These are phyloP conservation scores for Drosophila jambulina DNA, from an alignment of 1,140 invertebrate species.

Conservation along the genomic window DNA sequence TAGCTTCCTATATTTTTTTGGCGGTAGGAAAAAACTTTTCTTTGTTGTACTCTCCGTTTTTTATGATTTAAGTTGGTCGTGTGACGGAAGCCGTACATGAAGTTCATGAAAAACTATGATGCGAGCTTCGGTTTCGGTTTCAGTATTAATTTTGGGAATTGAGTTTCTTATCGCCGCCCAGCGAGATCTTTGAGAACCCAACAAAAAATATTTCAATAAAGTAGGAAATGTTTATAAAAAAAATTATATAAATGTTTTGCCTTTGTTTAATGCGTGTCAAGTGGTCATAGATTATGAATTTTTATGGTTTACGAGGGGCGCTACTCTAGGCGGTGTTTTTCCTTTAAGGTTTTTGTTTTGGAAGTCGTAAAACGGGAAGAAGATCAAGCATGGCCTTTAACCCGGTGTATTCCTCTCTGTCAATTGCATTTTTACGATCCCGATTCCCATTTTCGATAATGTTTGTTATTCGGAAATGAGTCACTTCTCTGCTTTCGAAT, in stretches of 20 bases:
- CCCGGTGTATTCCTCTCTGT: conserved; percentile 20
- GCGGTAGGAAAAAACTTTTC: conserved; percentile 63
- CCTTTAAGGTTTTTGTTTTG: conserved; percentile 37
- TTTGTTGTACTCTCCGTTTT: conserved; percentile 27
- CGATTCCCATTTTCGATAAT: conserved; percentile 29
- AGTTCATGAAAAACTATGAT: conserved; percentile 23
- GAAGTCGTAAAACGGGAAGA: conserved; percentile 36
- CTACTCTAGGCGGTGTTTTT: conserved; percentile 48
- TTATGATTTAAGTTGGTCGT: conserved; percentile 57
- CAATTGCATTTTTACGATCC: conserved; percentile 75
- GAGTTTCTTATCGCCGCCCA: conserved; percentile 48
- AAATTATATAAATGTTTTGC: conserved; percentile 30
- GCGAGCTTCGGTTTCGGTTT: conserved; percentile 40
- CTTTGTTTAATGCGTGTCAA: conserved; percentile 79
- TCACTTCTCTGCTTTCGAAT: conserved; percentile 39
- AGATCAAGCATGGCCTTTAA: conserved; percentile 14
- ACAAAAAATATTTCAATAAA: conserved; percentile 55
- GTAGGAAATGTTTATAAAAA: conserved; percentile 14
- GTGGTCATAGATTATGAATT: conserved; percentile 74
- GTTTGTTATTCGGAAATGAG: conserved; percentile 38
- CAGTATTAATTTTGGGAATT: conserved; percentile 47
- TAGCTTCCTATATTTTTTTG: conserved; percentile 40
- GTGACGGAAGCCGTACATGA: conserved; percentile 50
- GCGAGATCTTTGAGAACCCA: background rate
- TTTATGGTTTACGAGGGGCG: conserved; percentile 70